These are phyloP conservation scores for Plagodis pulveraria DNA, from an alignment of 2,888 invertebrate species.

Conservation along the genomic window DNA sequence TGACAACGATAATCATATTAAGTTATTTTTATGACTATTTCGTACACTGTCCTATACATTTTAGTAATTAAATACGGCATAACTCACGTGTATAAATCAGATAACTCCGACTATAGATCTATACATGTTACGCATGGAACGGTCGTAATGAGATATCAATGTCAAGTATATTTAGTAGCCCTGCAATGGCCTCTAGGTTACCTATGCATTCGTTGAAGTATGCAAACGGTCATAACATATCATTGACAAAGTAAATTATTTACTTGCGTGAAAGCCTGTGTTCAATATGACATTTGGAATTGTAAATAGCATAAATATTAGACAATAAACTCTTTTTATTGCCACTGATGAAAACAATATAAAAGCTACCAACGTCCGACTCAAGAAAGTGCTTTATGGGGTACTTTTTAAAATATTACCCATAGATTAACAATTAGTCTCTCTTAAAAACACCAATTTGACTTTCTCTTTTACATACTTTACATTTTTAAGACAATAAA, in stretches of 20 bases:
- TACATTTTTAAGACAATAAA: constrained; percentile 32
- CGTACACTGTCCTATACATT: no score
- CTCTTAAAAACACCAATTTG: constrained; percentile 15
- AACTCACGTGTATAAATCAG: no score
- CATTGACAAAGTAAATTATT: not conserved
- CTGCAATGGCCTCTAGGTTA: no score
- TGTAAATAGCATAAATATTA: constrained; percentile 5
- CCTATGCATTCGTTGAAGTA: no score
- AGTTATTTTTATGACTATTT: no score
- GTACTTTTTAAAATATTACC: constrained; percentile 19
- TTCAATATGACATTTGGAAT: constrained; percentile 4
- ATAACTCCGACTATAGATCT: no score
- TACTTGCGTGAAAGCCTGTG: not conserved
- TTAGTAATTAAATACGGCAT: no score
- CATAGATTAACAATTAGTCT: constrained; percentile 27
- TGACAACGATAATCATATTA: not conserved
- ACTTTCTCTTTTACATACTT: constrained; percentile 26
- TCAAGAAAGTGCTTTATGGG: constrained; percentile 10
- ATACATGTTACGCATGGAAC: not conserved
- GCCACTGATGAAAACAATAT: constrained; percentile 1
- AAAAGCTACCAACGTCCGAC: constrained; percentile 1
- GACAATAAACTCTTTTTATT: constrained; percentile 4
- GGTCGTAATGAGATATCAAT: no score
- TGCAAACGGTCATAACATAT: not conserved
- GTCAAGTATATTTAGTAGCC: no score